Evolutionary conservation across 2,797 vertebrate species (phyloP).

Genomic region (Oryzias sinensis): DNA sequence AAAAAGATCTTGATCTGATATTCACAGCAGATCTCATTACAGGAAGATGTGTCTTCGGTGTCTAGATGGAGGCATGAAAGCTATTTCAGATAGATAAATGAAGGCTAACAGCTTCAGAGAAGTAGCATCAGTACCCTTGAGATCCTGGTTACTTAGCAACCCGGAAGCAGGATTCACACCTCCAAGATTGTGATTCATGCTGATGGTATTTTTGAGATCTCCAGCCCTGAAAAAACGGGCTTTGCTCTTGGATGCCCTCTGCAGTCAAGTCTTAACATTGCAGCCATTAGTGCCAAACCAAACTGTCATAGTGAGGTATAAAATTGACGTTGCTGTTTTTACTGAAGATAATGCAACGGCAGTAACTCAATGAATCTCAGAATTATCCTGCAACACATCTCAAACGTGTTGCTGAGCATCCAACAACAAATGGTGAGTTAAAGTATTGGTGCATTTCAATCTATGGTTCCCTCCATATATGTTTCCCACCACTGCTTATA

Average conservation of each 20-base stretch:
- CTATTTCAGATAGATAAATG: slow-evolving; percentile 40
- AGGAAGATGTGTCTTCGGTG: slow-evolving; percentile 32
- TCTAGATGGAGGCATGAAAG: slow-evolving; percentile 26
- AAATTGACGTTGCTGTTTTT: slow-evolving; percentile 1
- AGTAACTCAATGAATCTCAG: no score
- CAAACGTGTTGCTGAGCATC: slow-evolving; percentile 82
- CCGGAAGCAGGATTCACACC: slow-evolving; percentile 67
- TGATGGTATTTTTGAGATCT: slow-evolving; percentile 34
- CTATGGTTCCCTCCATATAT: neutral
- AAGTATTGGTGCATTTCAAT: slow-evolving; percentile 11
- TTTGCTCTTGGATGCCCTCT: slow-evolving; percentile 57
- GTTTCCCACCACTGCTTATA: neutral
- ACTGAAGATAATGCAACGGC: neutral
- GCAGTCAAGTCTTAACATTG: slow-evolving; percentile 40
- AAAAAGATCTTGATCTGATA: slow-evolving; percentile 7
- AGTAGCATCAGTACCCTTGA: slow-evolving; percentile 57
- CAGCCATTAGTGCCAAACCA: slow-evolving; percentile 23
- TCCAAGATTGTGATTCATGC: slow-evolving; percentile 65
- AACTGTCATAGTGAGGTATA: slow-evolving; percentile 2
- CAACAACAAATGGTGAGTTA: slow-evolving; percentile 68
- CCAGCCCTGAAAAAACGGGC: slow-evolving; percentile 25
- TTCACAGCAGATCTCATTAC: slow-evolving; percentile 14
- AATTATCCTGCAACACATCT: slow-evolving; percentile 24
- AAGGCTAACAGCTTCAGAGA: slow-evolving; percentile 60
- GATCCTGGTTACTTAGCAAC: slow-evolving; percentile 81